Evolutionary conservation across 1,140 invertebrate species (phyloP), one percentile per base, ranked within the genome.

Genomic region (Macrobrachium nipponense): DNA sequence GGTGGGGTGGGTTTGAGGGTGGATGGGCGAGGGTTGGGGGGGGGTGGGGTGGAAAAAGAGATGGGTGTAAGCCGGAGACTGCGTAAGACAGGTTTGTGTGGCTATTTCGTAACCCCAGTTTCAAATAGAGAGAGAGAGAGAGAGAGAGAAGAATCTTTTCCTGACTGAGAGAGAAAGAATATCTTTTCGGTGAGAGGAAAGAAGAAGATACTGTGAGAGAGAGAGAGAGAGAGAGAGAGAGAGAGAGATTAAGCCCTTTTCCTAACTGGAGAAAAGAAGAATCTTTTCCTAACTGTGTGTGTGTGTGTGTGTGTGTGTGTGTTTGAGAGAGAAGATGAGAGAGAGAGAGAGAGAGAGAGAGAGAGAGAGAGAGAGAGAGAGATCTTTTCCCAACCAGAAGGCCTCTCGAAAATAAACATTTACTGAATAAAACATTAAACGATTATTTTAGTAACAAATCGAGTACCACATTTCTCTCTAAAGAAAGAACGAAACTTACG

Each of bases 361-460:
- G 68, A 72, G 68, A 72, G 68, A 72, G 68, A 72, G 68, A 72
- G 68, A 72, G 68, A 72, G 68, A 72, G 68, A 72, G 68, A 72
- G 68, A 72, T 4, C 4, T 4, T 36, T 36, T 36, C 4, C 27
- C 27, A n/a, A n/a, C n/a, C n/a, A n/a, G n/a, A n/a, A n/a, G n/a
- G n/a, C n/a, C n/a, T n/a, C 27, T 36, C 27, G 27, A 36, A 1
- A 36, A 36, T 36, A 36, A 36, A 36, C 27, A 36, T 36, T 36
- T 36, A 59, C 59, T 14, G 0, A 78, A 61, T 23, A 78, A 12
- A 59, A 72, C 27, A 72, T 72, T 3, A 14, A 72, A 20, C 27
- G 23, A 27, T 78, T 58, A 27, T 20, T 78, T 14, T 14, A 61
- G 76, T 20, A 14, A 14, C 27, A 36, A n/a, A n/a, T n/a, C n/a